Base-by-base conservation (phyloP, 2,888 invertebrate species). In the Diarsia dahlii region DNA sequence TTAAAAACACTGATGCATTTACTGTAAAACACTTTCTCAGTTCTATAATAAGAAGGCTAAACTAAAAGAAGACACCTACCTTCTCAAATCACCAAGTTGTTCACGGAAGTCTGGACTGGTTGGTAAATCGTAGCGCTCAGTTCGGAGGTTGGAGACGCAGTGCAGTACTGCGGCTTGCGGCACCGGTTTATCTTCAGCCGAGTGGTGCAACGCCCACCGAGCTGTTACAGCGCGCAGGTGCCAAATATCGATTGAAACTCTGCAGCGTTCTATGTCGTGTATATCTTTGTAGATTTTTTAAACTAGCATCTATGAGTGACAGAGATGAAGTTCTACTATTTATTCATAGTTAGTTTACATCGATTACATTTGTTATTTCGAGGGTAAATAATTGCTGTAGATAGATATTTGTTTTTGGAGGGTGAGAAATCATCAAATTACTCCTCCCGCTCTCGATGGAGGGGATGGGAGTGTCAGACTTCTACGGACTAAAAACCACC, bases 151-250 rank as follows among this genome's bases (percentile, higher is more conserved):
- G 20, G 62, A 46, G 62, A 65, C 65, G 56, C 71, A 80, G 45
- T 80, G 80, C 71, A 60, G 64, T 5, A 56, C 23, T 12, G 46
- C n/a, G n/a, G 34, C 15, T 23, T 12, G 18, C 3, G 39, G 46
- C 18, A 23, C 15, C n/a, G 12, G 39, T 6, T 39, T 9, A 1
- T 71, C 52, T 62, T 70, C 0, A 18, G 15, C 5, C 9, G 46
- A 9, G 1, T 76, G 69, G 34, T 80, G 76, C 76, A 81, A 71
- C 65, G 56, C 69, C 71, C 69, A 54, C 64, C 0, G 20, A 46
- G 2, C 23, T 18, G 12, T 5, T 71, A 69, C 82, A 82, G n/a
- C 20, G 74, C 79, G 74, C 82, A 82, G 58, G 71, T 56, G 58
- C 18, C 6, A 12, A 60, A 3, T 23, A n/a, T 18, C 48, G 77